Evolutionary conservation across 2,797 vertebrate species (phyloP).

Genomic region (Gymnodraco acuticeps): DNA sequence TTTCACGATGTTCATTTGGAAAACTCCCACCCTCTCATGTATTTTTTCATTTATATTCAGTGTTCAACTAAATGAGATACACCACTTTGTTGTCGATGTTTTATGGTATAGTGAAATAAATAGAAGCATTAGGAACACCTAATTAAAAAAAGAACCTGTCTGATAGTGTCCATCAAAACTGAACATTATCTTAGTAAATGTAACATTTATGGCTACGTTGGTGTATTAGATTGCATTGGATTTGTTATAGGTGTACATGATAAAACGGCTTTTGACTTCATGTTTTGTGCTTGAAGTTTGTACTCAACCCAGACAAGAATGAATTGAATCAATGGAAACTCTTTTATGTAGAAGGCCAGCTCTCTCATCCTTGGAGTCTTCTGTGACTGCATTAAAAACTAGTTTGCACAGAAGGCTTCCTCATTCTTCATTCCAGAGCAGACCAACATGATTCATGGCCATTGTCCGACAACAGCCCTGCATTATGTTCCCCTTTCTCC

Average conservation of each 20-base stretch:
- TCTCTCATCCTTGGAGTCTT: slow-evolving; percentile 8
- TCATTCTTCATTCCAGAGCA: slow-evolving; percentile 38
- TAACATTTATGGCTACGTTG: too few relatives aligned
- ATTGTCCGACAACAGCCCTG: slow-evolving; percentile 39
- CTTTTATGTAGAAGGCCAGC: too few relatives aligned
- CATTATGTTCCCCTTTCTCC: slow-evolving; percentile 15
- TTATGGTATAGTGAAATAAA: neutral
- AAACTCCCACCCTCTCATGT: neutral
- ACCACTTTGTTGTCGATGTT: neutral
- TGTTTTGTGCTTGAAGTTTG: too few relatives aligned
- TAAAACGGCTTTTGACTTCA: too few relatives aligned
- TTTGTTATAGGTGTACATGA: too few relatives aligned
- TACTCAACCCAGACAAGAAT: too few relatives aligned
- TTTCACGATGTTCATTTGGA: neutral
- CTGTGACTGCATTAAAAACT: slow-evolving; percentile 39
- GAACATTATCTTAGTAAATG: too few relatives aligned
- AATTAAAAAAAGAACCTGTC: neutral
- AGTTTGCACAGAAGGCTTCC: slow-evolving; percentile 23
- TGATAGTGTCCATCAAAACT: too few relatives aligned
- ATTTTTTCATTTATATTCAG: neutral
- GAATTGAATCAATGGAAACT: too few relatives aligned
- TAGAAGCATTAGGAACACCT: neutral
- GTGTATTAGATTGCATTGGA: too few relatives aligned
- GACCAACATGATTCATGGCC: slow-evolving; percentile 43
- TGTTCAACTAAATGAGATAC: neutral